Evolutionary conservation across 2,888 invertebrate genomes (phyloP).

Genomic region (Catonia carolina): DNA sequence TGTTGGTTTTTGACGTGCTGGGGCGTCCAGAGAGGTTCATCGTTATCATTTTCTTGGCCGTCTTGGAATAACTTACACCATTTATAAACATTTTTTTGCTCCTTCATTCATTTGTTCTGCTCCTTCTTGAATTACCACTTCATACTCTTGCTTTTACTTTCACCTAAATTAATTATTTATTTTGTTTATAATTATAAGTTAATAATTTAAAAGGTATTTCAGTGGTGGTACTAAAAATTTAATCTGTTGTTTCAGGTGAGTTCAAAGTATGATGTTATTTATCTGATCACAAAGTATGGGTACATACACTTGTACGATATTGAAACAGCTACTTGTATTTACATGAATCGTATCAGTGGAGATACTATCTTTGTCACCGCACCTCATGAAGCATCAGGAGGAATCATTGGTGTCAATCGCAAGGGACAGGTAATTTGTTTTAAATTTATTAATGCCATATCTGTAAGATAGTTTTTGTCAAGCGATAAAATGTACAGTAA

Average conservation of each 20-base stretch:
- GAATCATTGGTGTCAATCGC: slow-evolving; percentile 52
- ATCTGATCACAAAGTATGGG: slow-evolving; percentile 61
- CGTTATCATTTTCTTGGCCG: too few relatives aligned
- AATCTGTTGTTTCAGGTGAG: slow-evolving; percentile 45
- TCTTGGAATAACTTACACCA: too few relatives aligned
- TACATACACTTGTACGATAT: slow-evolving; percentile 62
- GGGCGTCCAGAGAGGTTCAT: too few relatives aligned
- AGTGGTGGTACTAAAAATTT: too few relatives aligned
- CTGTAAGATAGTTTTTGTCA: neutral
- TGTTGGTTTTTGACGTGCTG: too few relatives aligned
- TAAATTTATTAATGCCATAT: neutral
- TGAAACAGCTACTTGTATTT: slow-evolving; percentile 59
- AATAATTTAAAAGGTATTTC: too few relatives aligned
- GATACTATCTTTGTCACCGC: slow-evolving; percentile 65
- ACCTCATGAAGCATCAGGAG: slow-evolving; percentile 54
- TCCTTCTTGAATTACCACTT: too few relatives aligned
- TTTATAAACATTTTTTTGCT: too few relatives aligned
- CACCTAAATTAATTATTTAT: too few relatives aligned
- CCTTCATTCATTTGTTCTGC: too few relatives aligned
- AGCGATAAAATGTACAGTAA: neutral
- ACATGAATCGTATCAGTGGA: slow-evolving; percentile 61
- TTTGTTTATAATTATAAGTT: too few relatives aligned
- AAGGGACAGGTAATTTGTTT: slow-evolving; percentile 38
- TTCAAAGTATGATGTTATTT: slow-evolving; percentile 55
- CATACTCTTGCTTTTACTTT: too few relatives aligned